These are phyloP conservation scores for Hydropsyche betteni DNA, from an alignment of 2,888 invertebrate species.

Conservation along the genomic window DNA sequence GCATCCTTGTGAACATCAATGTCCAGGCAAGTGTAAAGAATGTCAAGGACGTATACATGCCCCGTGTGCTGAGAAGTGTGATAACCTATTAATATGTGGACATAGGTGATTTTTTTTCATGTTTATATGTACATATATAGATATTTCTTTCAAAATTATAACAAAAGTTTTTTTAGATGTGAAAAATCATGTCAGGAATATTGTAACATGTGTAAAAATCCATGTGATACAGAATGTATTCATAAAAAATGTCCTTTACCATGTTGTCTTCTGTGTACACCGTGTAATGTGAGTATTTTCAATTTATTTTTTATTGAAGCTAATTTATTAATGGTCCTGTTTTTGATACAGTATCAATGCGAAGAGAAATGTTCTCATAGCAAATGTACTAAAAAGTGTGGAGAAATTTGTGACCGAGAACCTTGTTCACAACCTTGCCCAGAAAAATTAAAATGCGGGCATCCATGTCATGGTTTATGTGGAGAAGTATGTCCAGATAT, in stretches of 20 bases:
- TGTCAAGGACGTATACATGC: slow-evolving; percentile 71
- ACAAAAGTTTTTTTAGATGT: slow-evolving; percentile 58
- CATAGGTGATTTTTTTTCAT: slow-evolving; percentile 60
- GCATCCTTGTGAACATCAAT: slow-evolving; percentile 63
- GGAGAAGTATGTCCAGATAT: slow-evolving; percentile 74
- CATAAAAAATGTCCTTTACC: slow-evolving; percentile 64
- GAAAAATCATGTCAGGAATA: slow-evolving; percentile 65
- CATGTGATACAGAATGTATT: slow-evolving; percentile 62
- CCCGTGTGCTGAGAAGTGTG: slow-evolving; percentile 67
- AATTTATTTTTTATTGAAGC: neutral
- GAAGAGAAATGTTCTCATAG: slow-evolving; percentile 62
- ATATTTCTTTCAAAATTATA: neutral
- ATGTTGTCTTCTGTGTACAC: slow-evolving; percentile 60
- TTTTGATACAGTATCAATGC: slow-evolving; percentile 58
- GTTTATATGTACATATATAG: neutral
- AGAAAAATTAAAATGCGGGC: slow-evolving; percentile 64
- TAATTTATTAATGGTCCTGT: too few relatives aligned
- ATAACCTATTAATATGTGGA: slow-evolving; percentile 68
- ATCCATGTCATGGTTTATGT: slow-evolving; percentile 75
- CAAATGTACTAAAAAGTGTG: slow-evolving; percentile 62
- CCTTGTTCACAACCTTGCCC: slow-evolving; percentile 62
- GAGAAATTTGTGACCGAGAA: slow-evolving; percentile 60
- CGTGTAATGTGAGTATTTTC: slow-evolving; percentile 53
- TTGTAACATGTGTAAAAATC: slow-evolving; percentile 67
- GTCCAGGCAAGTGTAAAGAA: slow-evolving; percentile 65